Evolutionary conservation across 2,797 vertebrate species (phyloP), one percentile per base, ranked within the genome.

Genomic region (Scolopax rusticola): DNA sequence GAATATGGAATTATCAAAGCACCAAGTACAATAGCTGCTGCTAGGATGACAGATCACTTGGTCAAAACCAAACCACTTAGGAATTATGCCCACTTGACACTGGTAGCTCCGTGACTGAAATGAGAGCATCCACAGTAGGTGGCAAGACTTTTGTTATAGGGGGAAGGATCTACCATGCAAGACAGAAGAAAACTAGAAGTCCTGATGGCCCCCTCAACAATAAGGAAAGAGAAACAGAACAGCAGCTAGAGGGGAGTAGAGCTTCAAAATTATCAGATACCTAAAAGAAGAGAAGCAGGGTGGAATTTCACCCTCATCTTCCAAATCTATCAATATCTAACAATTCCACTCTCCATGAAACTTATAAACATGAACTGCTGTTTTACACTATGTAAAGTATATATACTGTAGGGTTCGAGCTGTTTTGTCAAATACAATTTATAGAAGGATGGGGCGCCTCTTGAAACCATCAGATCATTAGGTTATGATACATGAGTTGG

Each of bases 241-340:
- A 95, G 83, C 93, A 96, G 94, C 94, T 96, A 96, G 93, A 96
- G 93, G 94, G 91, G 90, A 96, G 91, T 82, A 97, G 77, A 94
- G 95, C 80, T 94, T 95, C 93, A 96, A 79, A 80, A 91, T 95
- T 91, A 89, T 36, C 63, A 69, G 59, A 82, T 83, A 85, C 16
- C 40, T 45, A 41, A 12, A 54, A 6, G 3, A 68, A 78, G 23
- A 82, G 48, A 63, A 71, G 10, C 32, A 88, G 87, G 61, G 32
- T 60, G 40, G 36, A 0, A 1, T 48, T 84, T 88, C 77, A 70
- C n/a, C 43, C 76, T 74, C 40, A 56, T 36, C 76, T 79, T 88
- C 76, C 40, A 70, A 56, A 65, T 27, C 40, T 48, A 59, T 54
- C 32, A 36, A 6, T 40, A 65, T 12, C 28, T 81, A 73, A 53